Conservation (phyloP, 2,797 vertebrate genomes). For the Ambastaia sidthimunki region DNA sequence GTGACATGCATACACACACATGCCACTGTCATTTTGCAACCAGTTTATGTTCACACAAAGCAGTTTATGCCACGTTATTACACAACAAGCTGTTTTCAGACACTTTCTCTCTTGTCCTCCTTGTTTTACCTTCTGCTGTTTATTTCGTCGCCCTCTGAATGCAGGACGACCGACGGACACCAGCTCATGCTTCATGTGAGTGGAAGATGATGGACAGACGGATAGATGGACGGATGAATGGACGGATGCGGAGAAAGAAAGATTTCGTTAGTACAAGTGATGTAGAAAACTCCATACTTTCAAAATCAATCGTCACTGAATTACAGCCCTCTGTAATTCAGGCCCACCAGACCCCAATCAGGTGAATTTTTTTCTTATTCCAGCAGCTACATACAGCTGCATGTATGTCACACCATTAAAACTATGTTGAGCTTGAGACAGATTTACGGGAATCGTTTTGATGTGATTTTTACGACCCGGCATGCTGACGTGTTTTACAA, state of each 20-base stretch:
- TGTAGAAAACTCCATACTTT: neutral
- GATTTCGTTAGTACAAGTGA: conserved; percentile 18
- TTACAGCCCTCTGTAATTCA: no score
- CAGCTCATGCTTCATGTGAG: conserved; percentile 85
- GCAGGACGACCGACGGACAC: conserved; percentile 83
- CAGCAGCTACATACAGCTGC: neutral
- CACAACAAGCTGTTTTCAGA: neutral
- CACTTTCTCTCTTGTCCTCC: neutral
- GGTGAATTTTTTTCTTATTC: neutral
- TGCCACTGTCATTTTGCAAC: neutral
- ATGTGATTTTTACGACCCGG: neutral
- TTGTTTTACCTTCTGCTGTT: conserved; percentile 63
- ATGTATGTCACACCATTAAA: neutral
- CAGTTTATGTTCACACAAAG: neutral
- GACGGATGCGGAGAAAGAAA: conserved; percentile 9
- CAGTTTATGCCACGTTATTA: neutral
- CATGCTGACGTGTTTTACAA: neutral
- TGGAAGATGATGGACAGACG: conserved; percentile 46
- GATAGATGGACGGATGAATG: conserved; percentile 21
- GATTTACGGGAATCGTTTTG: neutral
- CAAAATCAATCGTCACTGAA: no score
- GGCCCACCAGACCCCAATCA: neutral
- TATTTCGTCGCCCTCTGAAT: conserved; percentile 78
- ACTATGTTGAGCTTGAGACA: neutral
- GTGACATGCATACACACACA: neutral